A percentile compares a stretch with the other conserved stretches of the same genome.
Evolutionary conservation across 2,888 invertebrate genomes (phyloP).

Genomic region (Eupithecia exiguata): DNA sequence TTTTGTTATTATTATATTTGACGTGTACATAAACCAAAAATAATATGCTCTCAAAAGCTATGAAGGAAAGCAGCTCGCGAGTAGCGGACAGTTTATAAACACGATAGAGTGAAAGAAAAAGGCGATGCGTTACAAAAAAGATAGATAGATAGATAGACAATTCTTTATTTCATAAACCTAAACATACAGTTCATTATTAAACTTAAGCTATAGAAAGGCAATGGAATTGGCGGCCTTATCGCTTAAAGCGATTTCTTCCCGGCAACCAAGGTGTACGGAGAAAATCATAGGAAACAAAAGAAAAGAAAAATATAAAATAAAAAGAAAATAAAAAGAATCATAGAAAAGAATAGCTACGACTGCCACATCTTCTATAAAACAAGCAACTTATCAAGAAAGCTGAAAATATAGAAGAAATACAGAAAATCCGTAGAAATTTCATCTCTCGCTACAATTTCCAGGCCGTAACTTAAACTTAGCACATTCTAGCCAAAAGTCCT

Average conservation of each 20-base stretch:
- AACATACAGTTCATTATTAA: no score
- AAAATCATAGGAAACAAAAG: no score
- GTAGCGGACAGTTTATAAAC: background rate
- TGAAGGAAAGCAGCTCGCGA: background rate
- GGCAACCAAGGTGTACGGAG: no score
- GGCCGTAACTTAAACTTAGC: conserved; percentile 29
- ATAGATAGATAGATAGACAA: no score
- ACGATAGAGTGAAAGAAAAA: background rate
- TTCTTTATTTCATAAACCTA: no score
- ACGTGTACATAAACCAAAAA: no score
- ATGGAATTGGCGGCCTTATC: no score
- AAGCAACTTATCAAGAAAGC: background rate
- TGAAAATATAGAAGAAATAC: background rate
- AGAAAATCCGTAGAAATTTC: background rate
- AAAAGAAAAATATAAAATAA: no score
- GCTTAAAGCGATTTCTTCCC: no score
- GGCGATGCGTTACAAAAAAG: no score
- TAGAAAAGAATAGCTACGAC: background rate
- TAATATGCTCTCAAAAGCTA: background rate
- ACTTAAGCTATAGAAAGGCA: no score
- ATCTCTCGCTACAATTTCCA: conserved; percentile 10
- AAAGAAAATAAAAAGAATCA: no score
- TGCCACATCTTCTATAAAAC: background rate
- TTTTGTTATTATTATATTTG: background rate
- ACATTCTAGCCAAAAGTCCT: conserved; percentile 27